Evolutionary conservation across 2,888 invertebrate species (phyloP), one percentile per base, ranked within the genome.

Genomic region (Callyntrura sp.): DNA sequence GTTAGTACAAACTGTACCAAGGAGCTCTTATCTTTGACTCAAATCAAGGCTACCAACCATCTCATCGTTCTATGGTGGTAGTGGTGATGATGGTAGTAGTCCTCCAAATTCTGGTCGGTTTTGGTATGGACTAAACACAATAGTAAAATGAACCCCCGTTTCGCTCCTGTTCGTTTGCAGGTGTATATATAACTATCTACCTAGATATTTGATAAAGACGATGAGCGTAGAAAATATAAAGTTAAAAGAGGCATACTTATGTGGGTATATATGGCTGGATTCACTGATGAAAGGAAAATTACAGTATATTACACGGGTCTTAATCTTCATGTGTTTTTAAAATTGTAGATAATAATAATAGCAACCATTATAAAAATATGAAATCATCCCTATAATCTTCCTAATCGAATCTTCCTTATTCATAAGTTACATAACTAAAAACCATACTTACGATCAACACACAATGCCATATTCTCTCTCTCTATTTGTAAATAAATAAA

Each of bases 321-420:
- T 12, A 3, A 45, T 48, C 0, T 12, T 62, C 9, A 68, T 28
- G 70, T 81, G 25, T 57, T 55, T 70, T 87, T 87, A 65, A 81
- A 87, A 25, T 17, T 81, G 28, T 85, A 62, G 65, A 62, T 6
- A 81, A 81, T 17, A 25, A 60, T 60, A 43, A 60, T 35, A 20
- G 57, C 28, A 85, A 55, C 81, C 51, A n/a, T n/a, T n/a, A n/a
- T n/a, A n/a, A n/a, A n/a, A n/a, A 87, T 87, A 81, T 87, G 81
- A 87, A 87, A 87, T 81, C 87, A 87, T 81, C 81, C n/a, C 65
- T n/a, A 70, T 68, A 81, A 81, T 57, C 70, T n/a, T 17, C 14
- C 20, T 57, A 60, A 73, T 73, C 73, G 60, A 76, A 55, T 70
- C n/a, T 57, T 28, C 65, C 20, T 84, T 73, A 25, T 73, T 76